Base-by-base conservation (phyloP, 64 coral and sea anemone genomes). In the Catalaphyllia jardinei region DNA sequence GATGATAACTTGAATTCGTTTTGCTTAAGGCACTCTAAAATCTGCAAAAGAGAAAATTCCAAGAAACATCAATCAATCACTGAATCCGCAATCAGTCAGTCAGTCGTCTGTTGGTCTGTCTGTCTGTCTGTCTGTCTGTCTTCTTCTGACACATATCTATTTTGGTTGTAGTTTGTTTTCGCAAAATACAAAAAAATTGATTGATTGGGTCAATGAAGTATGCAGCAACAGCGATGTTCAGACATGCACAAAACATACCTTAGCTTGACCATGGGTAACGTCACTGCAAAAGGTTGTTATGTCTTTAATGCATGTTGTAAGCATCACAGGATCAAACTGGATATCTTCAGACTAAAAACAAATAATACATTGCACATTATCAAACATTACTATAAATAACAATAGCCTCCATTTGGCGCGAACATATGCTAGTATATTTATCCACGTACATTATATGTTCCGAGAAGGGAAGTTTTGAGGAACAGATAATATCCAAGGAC, bases 21-120 rank as follows among this genome's bases (percentile, higher is more conserved):
- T 19, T 92, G 79, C 54, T 89, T 92, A 10, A 96, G 87, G 60
- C 94, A 96, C 75, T 96, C 94, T 50, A 96, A 22, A 7, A 96
- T 86, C 94, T 96, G 20, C 15, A 61, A 60, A 71, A n/a, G 51
- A 22, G 60, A 10, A 30, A 4, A 90, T 57, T 57, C 10, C 10
- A 57, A 57, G 15, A 57, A 57, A 14, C 54, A 57, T 14, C 54
- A 57, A 16, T 57, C 54, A 57, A 16, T 57, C 54, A 16, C 11
- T 14, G n/a, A n/a, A n/a, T n/a, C n/a, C n/a, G n/a, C 15, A 16
- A 9, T 57, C 54, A 14, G 10, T 14, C 12, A 57, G 54, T 57
- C 54, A 57, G 13, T 55, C 4, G 2, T 13, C 10, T 1, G 2
- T 55, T 14, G 0, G 52, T 55, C 38, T 39, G 35, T 39, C 38